Evolutionary conservation across 64 coral and sea anemone genomes (phyloP).

Genomic region (Stichodactyla helianthus): DNA sequence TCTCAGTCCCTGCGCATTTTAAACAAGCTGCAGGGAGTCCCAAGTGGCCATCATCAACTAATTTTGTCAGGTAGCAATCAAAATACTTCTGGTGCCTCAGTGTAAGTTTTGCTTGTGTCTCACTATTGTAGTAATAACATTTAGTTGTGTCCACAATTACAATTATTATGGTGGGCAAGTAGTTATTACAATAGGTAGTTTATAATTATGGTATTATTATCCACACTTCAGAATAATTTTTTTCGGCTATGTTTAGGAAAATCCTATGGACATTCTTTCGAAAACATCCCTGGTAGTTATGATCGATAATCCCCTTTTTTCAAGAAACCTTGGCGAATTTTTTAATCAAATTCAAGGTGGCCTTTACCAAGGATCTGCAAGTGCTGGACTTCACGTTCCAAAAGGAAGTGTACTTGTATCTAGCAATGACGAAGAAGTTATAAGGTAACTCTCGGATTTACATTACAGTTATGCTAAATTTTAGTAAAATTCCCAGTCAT

Average conservation of each 20-base stretch:
- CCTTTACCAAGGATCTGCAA: conserved; percentile 36
- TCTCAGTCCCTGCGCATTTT: neutral
- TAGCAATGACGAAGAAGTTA: conserved; percentile 27
- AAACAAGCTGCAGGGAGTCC: conserved; percentile 28
- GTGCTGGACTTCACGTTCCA: conserved; percentile 17
- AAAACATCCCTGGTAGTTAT: conserved; percentile 15
- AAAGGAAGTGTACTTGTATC: conserved; percentile 41
- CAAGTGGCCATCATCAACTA: neutral
- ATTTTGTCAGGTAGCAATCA: conserved; percentile 30
- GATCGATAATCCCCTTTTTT: conserved; percentile 27
- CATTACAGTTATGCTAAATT: neutral
- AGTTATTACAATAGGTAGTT: neutral
- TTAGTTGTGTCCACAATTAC: neutral
- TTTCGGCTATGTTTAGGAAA: conserved; percentile 19
- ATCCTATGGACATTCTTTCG: conserved; percentile 33
- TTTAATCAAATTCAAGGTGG: conserved; percentile 54
- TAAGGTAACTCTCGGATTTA: conserved; percentile 6
- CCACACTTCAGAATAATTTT: neutral
- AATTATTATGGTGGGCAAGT: neutral
- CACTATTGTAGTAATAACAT: neutral
- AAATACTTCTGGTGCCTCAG: neutral
- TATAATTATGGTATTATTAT: neutral
- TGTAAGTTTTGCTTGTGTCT: neutral
- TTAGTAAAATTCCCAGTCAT: too few relatives aligned
- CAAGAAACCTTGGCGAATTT: conserved; percentile 29